Evolutionary conservation across 2,888 invertebrate species (phyloP).

Genomic region (Linyphia triangularis): DNA sequence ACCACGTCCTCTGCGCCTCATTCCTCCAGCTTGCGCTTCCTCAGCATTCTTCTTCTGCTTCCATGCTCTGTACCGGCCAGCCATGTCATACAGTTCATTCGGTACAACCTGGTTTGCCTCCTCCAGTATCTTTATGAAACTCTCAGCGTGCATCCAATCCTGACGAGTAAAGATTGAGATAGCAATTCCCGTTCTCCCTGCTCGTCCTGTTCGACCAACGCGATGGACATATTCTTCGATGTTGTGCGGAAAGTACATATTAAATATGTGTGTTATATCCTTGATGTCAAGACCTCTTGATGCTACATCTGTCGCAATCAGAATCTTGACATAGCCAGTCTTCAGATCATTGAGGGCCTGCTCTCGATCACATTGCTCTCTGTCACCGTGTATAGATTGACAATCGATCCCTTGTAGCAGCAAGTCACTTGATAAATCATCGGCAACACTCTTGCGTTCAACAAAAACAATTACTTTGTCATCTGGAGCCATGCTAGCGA

Average conservation of each 20-base stretch:
- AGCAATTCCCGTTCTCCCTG: slow-evolving; percentile 90
- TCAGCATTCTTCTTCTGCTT: slow-evolving; percentile 81
- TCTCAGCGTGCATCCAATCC: slow-evolving; percentile 91
- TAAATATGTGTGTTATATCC: slow-evolving; percentile 93
- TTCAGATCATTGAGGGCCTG: slow-evolving; percentile 90
- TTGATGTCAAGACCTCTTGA: slow-evolving; percentile 95
- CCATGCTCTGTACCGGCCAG: slow-evolving; percentile 86
- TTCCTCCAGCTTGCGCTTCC: slow-evolving; percentile 77
- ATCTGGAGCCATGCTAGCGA: slow-evolving; percentile 85
- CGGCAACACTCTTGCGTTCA: slow-evolving; percentile 90
- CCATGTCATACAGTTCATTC: slow-evolving; percentile 87
- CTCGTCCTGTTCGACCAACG: slow-evolving; percentile 96
- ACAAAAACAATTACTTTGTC: slow-evolving; percentile 96
- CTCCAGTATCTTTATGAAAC: slow-evolving; percentile 90
- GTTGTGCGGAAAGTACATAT: slow-evolving; percentile 95
- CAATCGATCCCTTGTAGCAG: slow-evolving; percentile 85
- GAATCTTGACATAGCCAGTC: slow-evolving; percentile 87
- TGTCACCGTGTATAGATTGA: slow-evolving; percentile 92
- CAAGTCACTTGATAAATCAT: slow-evolving; percentile 90
- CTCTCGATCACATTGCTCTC: slow-evolving; percentile 85
- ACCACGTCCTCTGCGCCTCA: slow-evolving; percentile 69
- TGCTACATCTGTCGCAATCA: slow-evolving; percentile 97
- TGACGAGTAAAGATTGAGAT: slow-evolving; percentile 87
- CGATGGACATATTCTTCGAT: slow-evolving; percentile 98
- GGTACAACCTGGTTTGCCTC: slow-evolving; percentile 93